Evolutionary conservation across 2,113 vertebrate genomes (phyloP).

Genomic region (Perccottus glenii): DNA sequence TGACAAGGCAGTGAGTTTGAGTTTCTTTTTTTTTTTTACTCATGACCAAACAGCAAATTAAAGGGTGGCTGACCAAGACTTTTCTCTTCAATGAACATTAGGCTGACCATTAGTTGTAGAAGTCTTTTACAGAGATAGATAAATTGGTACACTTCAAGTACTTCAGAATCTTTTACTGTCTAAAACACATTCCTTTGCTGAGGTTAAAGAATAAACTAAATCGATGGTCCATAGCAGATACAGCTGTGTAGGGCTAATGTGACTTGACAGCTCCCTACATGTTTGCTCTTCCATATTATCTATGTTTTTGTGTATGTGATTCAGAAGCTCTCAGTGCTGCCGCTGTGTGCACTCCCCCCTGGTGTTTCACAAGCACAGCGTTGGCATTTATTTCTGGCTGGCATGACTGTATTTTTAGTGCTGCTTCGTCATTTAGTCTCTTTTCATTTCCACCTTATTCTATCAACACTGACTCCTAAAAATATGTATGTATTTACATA

Average conservation of each 20-base stretch:
- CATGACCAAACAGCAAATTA: background rate
- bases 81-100: background rate
- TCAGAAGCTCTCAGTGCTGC: constrained; percentile 14
- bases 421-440: constrained; percentile 27
- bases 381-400: constrained; percentile 52
- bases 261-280: constrained; percentile 39
- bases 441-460: constrained; percentile 1
- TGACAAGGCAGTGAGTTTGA: background rate
- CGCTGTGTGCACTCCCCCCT: constrained; percentile 32
- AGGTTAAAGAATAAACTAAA: constrained; percentile 27
- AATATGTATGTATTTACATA: background rate
- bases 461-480: background rate
- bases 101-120: background rate
- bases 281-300: constrained; percentile 19
- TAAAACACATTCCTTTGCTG: constrained; percentile 12
- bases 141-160: constrained; percentile 5
- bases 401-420: constrained; percentile 40
- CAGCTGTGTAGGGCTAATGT: constrained; percentile 16
- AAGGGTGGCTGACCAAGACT: background rate
- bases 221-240: constrained; percentile 27
- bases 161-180: constrained; percentile 21
- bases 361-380: constrained; percentile 43
- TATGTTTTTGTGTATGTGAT: constrained; percentile 36
- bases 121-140: background rate
- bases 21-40: constrained; percentile 2